Percentiles rank a stretch among this genome's conserved stretches.
Evolutionary conservation across 2,797 vertebrate species (phyloP).

Genomic region (Sebastes matsubarae): DNA sequence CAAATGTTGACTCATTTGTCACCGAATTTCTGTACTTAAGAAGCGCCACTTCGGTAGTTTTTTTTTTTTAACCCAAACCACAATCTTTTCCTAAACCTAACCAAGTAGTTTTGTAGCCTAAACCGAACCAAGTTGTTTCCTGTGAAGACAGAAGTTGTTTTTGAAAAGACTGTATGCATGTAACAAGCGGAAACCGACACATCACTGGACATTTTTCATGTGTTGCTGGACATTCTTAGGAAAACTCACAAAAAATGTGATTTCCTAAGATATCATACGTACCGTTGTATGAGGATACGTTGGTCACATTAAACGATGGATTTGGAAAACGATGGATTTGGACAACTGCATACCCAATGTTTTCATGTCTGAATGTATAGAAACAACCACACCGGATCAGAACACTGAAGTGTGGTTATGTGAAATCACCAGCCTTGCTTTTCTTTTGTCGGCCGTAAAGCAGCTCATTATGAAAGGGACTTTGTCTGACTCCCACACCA

Average conservation of each 20-base stretch:
- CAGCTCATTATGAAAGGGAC: not conserved
- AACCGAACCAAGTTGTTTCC: not conserved
- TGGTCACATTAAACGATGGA: not conserved
- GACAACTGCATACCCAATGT: not conserved
- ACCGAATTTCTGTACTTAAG: not conserved
- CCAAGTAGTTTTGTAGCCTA: not conserved
- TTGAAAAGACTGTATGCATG: not conserved
- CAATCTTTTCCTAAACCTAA: not conserved
- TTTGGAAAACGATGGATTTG: not conserved
- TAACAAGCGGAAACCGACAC: not conserved
- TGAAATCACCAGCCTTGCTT: not conserved
- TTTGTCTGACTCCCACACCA: not conserved
- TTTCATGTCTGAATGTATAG: not conserved
- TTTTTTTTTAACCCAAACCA: not conserved
- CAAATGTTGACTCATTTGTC: too few species aligned
- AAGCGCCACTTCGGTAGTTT: not conserved
- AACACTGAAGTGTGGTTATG: not conserved
- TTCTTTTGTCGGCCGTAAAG: not conserved
- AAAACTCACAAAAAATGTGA: too few species aligned
- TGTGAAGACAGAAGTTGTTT: not conserved
- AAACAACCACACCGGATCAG: not conserved
- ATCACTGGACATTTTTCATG: too few species aligned
- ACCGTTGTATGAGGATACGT: not conserved
- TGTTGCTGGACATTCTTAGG: too few species aligned
- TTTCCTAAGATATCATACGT: not conserved